Evolutionary conservation across 1,140 invertebrate genomes (phyloP), one percentile per base, ranked within the genome.

Genomic region (Camponotus vicinus): DNA sequence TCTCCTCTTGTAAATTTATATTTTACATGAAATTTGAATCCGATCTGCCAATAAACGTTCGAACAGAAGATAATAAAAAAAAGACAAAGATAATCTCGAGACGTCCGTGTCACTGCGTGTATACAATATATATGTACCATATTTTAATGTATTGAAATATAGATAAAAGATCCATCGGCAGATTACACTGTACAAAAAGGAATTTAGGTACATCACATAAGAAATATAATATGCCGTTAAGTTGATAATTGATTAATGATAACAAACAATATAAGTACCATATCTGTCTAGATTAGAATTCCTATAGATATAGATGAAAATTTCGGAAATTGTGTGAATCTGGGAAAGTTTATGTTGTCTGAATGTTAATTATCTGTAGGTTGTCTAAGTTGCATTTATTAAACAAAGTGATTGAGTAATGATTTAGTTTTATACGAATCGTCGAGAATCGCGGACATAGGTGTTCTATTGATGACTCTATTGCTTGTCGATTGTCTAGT

Each of bases 41-140:
- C 55, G 70, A 86, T 69, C 59, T 88, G 86, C 42, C 57, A 11
- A 73, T 64, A 71, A 45, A 66, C 15, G 13, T 76, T 86, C 59
- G n/a, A 76, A 40, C 42, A n/a, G 64, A 52, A 18, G 57, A 59
- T 42, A 49, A 82, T 70, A 70, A 34, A 32, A 73, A 27, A 61
- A 55, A 80, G 21, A 70, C 9, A 67, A 71, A 80, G 37, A 8
- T 57, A 55, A 80, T 75, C 49, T 52, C 40, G 13, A 82, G 69
- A 59, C 42, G 77, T 86, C 49, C 57, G 63, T 52, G 49, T 76
- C 75, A 70, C 21, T 63, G 34, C 18, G 49, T 82, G 21, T 69
- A 45, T 86, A 89, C 78, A 75, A 90, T 89, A 89, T 70, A 75
- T 86, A 86, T 92, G 87, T 90, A 91, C 79, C 76, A 90, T 92